Percentiles rank a stretch among this genome's conserved stretches.
These are phyloP conservation scores for Gallinago solitaria DNA, from an alignment of 2,797 vertebrate species.

Conservation along the genomic window DNA sequence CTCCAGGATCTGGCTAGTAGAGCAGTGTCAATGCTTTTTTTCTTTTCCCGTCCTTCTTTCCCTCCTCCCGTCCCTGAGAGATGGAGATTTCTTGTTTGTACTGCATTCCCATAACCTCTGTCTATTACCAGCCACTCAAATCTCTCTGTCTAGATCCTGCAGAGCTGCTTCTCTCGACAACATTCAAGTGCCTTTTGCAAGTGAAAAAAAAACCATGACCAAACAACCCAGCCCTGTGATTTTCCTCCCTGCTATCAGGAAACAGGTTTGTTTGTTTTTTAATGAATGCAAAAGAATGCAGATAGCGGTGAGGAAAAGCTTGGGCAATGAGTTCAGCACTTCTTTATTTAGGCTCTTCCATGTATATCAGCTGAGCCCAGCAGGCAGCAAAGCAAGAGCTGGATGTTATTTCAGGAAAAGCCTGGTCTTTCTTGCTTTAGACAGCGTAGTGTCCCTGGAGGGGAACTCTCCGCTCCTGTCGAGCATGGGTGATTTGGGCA, in stretches of 20 bases:
- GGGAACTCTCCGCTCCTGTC: background rate
- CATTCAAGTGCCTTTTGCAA: constrained; percentile 23
- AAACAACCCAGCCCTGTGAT: constrained; percentile 22
- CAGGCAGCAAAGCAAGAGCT: constrained; percentile 31
- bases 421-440: constrained; percentile 39
- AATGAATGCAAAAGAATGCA: constrained; percentile 61
- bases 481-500: background rate
- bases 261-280: constrained; percentile 66
- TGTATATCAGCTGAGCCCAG: constrained; percentile 45
- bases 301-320: constrained; percentile 40
- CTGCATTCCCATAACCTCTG: background rate
- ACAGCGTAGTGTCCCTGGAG: background rate
- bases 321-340: constrained; percentile 19
- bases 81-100: constrained; percentile 7
- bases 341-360: constrained; percentile 54
- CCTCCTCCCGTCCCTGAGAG: background rate
- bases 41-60: background rate
- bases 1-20: background rate
- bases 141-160: background rate
- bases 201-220: background rate
- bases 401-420: constrained; percentile 59
- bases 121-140: background rate
- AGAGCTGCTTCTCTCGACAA: background rate
- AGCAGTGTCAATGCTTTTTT: background rate
- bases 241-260: constrained; percentile 57